Evolutionary conservation across 2,113 vertebrate species (phyloP).

Genomic region (Atherinomorus stipes): DNA sequence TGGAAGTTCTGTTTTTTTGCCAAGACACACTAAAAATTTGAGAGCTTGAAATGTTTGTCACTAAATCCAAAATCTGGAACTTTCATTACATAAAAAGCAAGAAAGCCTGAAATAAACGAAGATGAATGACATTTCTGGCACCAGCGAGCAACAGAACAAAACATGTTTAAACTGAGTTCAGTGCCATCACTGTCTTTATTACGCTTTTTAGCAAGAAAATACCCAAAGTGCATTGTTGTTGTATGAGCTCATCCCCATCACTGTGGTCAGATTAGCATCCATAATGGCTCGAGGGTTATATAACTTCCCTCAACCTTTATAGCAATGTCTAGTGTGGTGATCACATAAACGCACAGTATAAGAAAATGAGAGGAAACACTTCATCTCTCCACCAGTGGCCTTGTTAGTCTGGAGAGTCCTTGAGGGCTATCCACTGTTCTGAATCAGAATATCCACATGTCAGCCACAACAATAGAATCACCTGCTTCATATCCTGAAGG

Average conservation of each 20-base stretch:
- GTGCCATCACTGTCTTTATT: neutral
- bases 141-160: neutral
- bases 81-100: no score
- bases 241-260: slow-evolving; percentile 10
- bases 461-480: neutral
- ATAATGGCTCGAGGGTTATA: slow-evolving; percentile 5
- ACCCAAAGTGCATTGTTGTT: neutral
- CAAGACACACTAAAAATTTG: neutral
- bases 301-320: slow-evolving; percentile 11
- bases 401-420: slow-evolving; percentile 13
- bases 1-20: slow-evolving; percentile 4
- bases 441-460: slow-evolving; percentile 4
- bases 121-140: neutral
- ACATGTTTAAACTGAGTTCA: neutral
- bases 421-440: neutral
- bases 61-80: neutral
- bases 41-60: neutral
- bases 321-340: neutral
- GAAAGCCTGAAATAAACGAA: neutral
- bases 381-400: slow-evolving; percentile 3
- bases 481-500: neutral
- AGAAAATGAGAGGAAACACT: slow-evolving; percentile 14
- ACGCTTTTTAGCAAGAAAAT: neutral
- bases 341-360: neutral
- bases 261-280: slow-evolving; percentile 30